A percentile compares a stretch with the other conserved stretches of the same genome.
These are phyloP conservation scores for Ochlodes sylvanus DNA, from an alignment of 2,888 invertebrate genomes.

Conservation along the genomic window DNA sequence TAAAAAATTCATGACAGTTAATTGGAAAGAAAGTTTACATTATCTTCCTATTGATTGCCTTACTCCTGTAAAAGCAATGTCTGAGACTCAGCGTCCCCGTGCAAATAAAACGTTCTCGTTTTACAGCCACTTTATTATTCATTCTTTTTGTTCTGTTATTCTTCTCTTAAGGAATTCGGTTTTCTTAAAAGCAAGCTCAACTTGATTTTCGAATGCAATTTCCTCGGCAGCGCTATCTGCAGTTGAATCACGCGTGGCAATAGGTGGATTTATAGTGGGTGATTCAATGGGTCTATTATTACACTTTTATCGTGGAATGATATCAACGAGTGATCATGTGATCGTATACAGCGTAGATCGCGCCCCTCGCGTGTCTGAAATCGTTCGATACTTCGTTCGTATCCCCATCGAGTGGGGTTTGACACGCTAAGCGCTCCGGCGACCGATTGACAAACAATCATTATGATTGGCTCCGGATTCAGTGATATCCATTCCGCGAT, in stretches of 20 bases:
- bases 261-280: constrained; percentile 51
- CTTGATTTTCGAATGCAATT: constrained; percentile 16
- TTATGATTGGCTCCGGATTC: constrained; percentile 62
- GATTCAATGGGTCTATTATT: constrained; percentile 38
- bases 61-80: constrained; percentile 12
- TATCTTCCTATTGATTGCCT: constrained; percentile 20
- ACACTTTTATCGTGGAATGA: constrained; percentile 28
- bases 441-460: constrained; percentile 65
- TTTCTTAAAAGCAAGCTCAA: constrained; percentile 20
- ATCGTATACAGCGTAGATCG: constrained; percentile 52
- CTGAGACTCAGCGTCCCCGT: constrained; percentile 16
- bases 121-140: constrained; percentile 54
- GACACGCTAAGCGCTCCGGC: constrained; percentile 71
- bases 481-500: constrained; percentile 40
- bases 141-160: constrained; percentile 24
- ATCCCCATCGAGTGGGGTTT: constrained; percentile 70
- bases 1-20: constrained; percentile 1
- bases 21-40: constrained; percentile 16
- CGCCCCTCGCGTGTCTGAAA: constrained; percentile 66
- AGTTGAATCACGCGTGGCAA: not conserved
- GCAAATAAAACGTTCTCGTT: constrained; percentile 35
- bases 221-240: constrained; percentile 19
- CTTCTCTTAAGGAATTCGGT: constrained; percentile 28
- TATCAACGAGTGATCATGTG: constrained; percentile 49
- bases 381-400: constrained; percentile 61